Evolutionary conservation across 1,140 invertebrate genomes (phyloP).

Genomic region (Brachionus koreanus): DNA sequence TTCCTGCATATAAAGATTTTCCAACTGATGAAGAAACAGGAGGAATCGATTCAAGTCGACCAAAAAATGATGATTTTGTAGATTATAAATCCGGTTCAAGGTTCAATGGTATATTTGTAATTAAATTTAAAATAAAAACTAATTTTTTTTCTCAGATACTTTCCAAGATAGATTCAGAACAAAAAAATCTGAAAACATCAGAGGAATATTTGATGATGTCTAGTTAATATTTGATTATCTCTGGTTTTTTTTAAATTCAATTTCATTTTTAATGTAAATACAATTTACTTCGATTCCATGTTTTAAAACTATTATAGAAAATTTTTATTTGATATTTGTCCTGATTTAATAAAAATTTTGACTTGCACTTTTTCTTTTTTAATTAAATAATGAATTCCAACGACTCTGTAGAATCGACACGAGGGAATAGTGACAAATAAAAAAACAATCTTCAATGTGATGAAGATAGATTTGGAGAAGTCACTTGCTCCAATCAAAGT

Average conservation of each 20-base stretch:
- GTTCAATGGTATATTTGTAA: neutral
- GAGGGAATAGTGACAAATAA: too few species aligned
- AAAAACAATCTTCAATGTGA: too few species aligned
- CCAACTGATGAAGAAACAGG: neutral
- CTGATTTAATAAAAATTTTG: too few species aligned
- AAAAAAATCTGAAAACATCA: neutral
- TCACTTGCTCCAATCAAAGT: too few species aligned
- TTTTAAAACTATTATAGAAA: neutral
- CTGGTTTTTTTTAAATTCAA: neutral
- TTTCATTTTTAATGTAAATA: neutral
- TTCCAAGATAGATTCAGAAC: neutral
- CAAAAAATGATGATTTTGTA: neutral
- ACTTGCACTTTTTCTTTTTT: too few species aligned
- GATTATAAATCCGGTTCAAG: conserved; percentile 2
- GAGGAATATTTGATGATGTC: conserved; percentile 39
- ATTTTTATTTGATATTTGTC: neutral
- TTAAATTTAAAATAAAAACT: neutral
- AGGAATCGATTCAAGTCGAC: neutral
- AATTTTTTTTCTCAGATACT: neutral
- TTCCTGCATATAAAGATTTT: conserved; percentile 22
- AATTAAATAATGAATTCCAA: too few species aligned
- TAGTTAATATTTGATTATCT: neutral
- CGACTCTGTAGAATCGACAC: too few species aligned
- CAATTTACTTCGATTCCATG: neutral
- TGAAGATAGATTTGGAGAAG: too few species aligned